These are phyloP conservation scores for Hemibagrus guttatus DNA, from an alignment of 2,797 vertebrate species.

Conservation along the genomic window DNA sequence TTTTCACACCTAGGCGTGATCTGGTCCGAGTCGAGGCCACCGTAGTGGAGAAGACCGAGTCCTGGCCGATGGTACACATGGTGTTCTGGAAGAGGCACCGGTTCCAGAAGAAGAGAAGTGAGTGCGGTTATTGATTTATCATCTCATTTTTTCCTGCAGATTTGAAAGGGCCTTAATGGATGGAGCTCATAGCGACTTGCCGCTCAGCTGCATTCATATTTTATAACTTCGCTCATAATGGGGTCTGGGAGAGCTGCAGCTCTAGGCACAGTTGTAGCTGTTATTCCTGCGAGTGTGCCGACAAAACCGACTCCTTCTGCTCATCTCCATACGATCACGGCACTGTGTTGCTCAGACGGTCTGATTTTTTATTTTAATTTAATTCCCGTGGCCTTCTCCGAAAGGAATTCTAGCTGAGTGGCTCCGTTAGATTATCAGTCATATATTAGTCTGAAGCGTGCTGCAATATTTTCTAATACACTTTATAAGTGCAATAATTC, in stretches of 20 bases:
- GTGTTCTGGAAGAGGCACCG: slow-evolving; percentile 81
- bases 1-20: slow-evolving; percentile 71
- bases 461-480: too few species aligned
- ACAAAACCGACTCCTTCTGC: neutral
- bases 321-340: too few species aligned
- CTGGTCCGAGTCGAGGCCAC: slow-evolving; percentile 90
- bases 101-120: slow-evolving; percentile 81
- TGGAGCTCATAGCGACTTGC: slow-evolving; percentile 4
- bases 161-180: neutral
- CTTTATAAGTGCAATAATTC: too few species aligned
- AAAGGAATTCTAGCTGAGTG: too few species aligned
- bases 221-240: neutral
- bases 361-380: too few species aligned
- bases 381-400: too few species aligned
- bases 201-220: slow-evolving; percentile 25
- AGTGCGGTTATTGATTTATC: slow-evolving; percentile 49
- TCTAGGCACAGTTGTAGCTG: neutral
- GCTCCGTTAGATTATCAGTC: too few species aligned
- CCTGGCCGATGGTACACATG: slow-evolving; percentile 87
- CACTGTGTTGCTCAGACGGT: too few species aligned
- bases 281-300: neutral
- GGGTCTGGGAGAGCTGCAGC: neutral
- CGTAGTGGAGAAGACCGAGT: slow-evolving; percentile 90
- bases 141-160: neutral
- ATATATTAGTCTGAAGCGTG: too few species aligned